Evolutionary conservation across 1,140 invertebrate species (phyloP), one percentile per base, ranked within the genome.

Genomic region (Pentalonia nigronervosa): DNA sequence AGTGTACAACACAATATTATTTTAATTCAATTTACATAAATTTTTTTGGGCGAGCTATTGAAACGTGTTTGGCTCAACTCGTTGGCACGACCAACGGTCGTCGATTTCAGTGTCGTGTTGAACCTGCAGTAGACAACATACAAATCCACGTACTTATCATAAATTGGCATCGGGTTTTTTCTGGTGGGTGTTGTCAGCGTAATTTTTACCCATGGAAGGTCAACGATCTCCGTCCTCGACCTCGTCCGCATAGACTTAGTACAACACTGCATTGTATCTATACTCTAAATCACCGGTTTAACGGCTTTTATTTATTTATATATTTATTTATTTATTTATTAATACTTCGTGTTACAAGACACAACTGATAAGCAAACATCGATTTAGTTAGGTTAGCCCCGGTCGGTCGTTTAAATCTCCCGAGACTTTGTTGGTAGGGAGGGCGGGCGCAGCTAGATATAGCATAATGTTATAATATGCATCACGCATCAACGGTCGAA

Each of bases 161-260:
- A 53, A 53, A 53, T n/a, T 89, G 45, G 47, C 87, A 47, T 20
- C 45, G 21, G 88, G 34, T 89, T 89, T 89, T 89, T 34, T 89
- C 50, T 14, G 88, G 87, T 90, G 36, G 34, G 88, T 60, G 88
- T 90, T 60, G 88, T 90, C n/a, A 53, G 48, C n/a, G 48, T 90
- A 41, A 60, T 23, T 36, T 60, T 60, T 45, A 60, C 25, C 56
- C 89, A 20, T 14, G 11, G 41, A 90, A 90, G 89, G 53, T 90
- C 56, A 67, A 90, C 89, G 89, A 67, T 67, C 89, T 67, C 23
- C n/a, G 89, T 90, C 89, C 89, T 90, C 89, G 89, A 90, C 88
- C 88, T 60, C 88, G 14, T 30, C 7, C 23, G 34, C 23, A 41
- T 34, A 14, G 41, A 90, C 53, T 36, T 36, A 9, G 11, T 30